Evolutionary conservation across 2,888 invertebrate species (phyloP).

Genomic region (Mimumesa dahlbomi): DNA sequence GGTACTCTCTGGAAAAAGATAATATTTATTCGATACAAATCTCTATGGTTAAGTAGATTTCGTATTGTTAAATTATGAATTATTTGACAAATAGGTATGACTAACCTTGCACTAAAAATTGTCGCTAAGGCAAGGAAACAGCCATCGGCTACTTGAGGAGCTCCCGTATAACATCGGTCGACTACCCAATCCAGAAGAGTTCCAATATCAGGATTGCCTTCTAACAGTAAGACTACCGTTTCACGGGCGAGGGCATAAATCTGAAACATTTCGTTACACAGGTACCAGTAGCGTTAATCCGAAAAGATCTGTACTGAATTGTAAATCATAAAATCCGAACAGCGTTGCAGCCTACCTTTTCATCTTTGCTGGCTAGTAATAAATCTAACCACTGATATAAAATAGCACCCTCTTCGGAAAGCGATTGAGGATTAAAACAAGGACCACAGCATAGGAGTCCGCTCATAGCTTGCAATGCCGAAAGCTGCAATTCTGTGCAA

Average conservation of each 20-base stretch:
- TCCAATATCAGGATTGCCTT: slow-evolving; percentile 96
- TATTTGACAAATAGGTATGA: not conserved
- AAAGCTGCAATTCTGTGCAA: slow-evolving; percentile 81
- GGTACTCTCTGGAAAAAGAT: slow-evolving; percentile 88
- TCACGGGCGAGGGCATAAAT: slow-evolving; percentile 95
- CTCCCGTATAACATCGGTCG: slow-evolving; percentile 97
- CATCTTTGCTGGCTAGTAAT: slow-evolving; percentile 92
- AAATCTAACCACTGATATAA: slow-evolving; percentile 96
- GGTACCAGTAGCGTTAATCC: not conserved
- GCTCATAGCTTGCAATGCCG: slow-evolving; percentile 92
- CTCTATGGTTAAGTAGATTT: slow-evolving; percentile 11
- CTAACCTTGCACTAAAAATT: slow-evolving; percentile 96
- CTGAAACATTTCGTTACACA: slow-evolving; percentile 81
- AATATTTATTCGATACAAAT: not conserved
- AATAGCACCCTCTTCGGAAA: slow-evolving; percentile 94
- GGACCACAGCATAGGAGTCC: slow-evolving; percentile 97
- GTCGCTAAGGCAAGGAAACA: slow-evolving; percentile 98
- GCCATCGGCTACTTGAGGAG: slow-evolving; percentile 94
- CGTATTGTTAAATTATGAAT: too few species aligned
- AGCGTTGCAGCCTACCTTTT: slow-evolving; percentile 83
- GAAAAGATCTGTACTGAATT: not conserved
- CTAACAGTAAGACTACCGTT: slow-evolving; percentile 94
- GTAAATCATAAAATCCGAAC: not conserved
- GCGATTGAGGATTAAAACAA: slow-evolving; percentile 92
- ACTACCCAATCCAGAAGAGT: slow-evolving; percentile 98